Percentiles rank a stretch among this genome's conserved stretches.
These are phyloP conservation scores for Drosophila yakuba DNA, from an alignment of 1,140 invertebrate genomes.

Conservation along the genomic window DNA sequence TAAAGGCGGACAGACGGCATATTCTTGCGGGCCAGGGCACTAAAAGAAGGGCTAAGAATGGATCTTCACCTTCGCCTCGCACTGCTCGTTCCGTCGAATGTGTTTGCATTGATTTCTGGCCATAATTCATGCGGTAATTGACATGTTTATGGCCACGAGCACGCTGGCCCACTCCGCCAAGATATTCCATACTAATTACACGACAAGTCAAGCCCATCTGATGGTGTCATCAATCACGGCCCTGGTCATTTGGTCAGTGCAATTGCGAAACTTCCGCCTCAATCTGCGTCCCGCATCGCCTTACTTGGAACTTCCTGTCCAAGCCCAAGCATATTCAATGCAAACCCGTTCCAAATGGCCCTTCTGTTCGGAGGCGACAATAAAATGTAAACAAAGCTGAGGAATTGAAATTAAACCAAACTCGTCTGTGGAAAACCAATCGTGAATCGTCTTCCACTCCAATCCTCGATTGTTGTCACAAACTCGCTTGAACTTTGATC, in stretches of 20 bases:
- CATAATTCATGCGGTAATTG: constrained; percentile 75
- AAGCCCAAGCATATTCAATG: constrained; percentile 5
- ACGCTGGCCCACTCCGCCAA: not conserved
- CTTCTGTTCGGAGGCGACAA: constrained; percentile 57
- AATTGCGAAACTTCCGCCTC: constrained; percentile 66
- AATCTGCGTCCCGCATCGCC: constrained; percentile 56
- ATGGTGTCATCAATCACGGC: constrained; percentile 67
- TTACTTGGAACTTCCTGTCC: constrained; percentile 43
- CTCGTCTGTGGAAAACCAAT: constrained; percentile 3
- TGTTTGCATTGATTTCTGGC: constrained; percentile 72
- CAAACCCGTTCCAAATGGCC: constrained; percentile 7
- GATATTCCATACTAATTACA: constrained; percentile 60
- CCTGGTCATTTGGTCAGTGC: not conserved
- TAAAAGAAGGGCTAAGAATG: constrained; percentile 19
- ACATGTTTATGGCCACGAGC: constrained; percentile 68
- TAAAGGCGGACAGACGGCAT: constrained; percentile 57
- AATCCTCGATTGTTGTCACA: not conserved
- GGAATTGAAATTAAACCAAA: constrained; percentile 26
- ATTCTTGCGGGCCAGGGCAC: constrained; percentile 60
- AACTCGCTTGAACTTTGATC: constrained; percentile 21
- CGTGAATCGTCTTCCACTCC: constrained; percentile 5
- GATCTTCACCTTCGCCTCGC: constrained; percentile 2
- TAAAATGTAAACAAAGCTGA: constrained; percentile 54
- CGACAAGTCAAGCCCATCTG: constrained; percentile 3
- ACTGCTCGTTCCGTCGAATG: constrained; percentile 1